Evolutionary conservation across 1,140 invertebrate species (phyloP).

Genomic region (Drosophila miranda): DNA sequence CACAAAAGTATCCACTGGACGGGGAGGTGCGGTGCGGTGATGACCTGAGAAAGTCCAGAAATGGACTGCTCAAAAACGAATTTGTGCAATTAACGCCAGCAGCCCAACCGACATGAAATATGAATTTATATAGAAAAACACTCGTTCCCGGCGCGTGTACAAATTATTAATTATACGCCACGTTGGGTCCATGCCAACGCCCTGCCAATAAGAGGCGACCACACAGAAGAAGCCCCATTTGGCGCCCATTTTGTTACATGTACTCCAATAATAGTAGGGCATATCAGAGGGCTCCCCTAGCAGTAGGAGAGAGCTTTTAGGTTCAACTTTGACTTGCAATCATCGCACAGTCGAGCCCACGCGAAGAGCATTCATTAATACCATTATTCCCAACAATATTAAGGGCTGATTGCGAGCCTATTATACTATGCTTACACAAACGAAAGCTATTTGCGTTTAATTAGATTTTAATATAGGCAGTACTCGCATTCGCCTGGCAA

Average conservation of each 20-base stretch:
- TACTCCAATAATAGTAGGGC: neutral
- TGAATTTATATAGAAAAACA: slow-evolving; percentile 41
- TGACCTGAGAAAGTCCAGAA: slow-evolving; percentile 63
- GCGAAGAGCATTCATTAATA: slow-evolving; percentile 21
- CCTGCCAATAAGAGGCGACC: slow-evolving; percentile 30
- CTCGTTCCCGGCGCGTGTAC: slow-evolving; percentile 55
- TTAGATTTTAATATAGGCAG: slow-evolving; percentile 70
- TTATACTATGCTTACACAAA: slow-evolving; percentile 26
- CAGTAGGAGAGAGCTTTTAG: too few species aligned
- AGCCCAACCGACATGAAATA: slow-evolving; percentile 53
- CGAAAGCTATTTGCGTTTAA: slow-evolving; percentile 52
- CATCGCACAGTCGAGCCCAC: neutral
- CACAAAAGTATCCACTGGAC: slow-evolving; percentile 4
- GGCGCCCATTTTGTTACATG: slow-evolving; percentile 32
- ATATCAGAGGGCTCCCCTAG: too few species aligned
- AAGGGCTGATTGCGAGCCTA: slow-evolving; percentile 28
- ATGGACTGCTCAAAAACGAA: slow-evolving; percentile 74
- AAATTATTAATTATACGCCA: slow-evolving; percentile 77
- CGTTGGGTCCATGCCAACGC: slow-evolving; percentile 58
- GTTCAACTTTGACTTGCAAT: too few species aligned
- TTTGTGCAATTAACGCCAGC: slow-evolving; percentile 75
- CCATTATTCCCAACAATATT: slow-evolving; percentile 17
- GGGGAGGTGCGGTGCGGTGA: slow-evolving; percentile 13
- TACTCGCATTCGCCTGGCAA: slow-evolving; percentile 18
- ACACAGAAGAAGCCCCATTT: slow-evolving; percentile 26